Conservation (phyloP, 2,113 vertebrate species). For the Holacanthus passer region DNA sequence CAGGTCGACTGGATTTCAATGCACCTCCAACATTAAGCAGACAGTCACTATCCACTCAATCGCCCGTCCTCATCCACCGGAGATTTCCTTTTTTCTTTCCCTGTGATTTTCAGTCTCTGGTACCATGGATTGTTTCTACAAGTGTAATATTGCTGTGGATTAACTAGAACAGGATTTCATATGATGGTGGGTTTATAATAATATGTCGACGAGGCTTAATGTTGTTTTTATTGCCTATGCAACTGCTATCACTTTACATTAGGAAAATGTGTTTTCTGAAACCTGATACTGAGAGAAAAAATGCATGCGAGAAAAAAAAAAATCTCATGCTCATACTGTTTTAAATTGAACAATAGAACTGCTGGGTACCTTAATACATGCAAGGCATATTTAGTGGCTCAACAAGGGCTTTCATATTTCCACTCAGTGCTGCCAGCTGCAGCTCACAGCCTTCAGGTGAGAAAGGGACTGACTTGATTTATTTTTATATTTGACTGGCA, state of each 20-base stretch:
- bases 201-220: conserved; percentile 59
- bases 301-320: background rate
- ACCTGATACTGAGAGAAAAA: conserved; percentile 10
- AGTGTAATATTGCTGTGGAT: conserved; percentile 62
- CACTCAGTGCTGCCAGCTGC: background rate
- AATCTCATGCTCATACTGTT: background rate
- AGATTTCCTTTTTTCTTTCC: conserved; percentile 6
- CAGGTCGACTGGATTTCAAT: background rate
- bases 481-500: conserved; percentile 5
- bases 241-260: conserved; percentile 33
- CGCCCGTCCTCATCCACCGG: conserved; percentile 1
- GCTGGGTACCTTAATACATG: background rate
- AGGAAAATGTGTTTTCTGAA: conserved; percentile 20
- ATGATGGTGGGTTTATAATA: conserved; percentile 42
- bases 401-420: conserved; percentile 10
- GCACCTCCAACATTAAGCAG: conserved; percentile 16
- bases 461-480: conserved; percentile 4
- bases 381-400: background rate
- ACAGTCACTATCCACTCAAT: background rate
- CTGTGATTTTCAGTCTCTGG: conserved; percentile 29
- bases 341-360: conserved; percentile 7
- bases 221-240: conserved; percentile 51
- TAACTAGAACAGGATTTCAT: conserved; percentile 61
- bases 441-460: conserved; percentile 1
- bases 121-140: conserved; percentile 50